Evolutionary conservation across 2,888 invertebrate genomes (phyloP).

Genomic region (Hipparchia semele): DNA sequence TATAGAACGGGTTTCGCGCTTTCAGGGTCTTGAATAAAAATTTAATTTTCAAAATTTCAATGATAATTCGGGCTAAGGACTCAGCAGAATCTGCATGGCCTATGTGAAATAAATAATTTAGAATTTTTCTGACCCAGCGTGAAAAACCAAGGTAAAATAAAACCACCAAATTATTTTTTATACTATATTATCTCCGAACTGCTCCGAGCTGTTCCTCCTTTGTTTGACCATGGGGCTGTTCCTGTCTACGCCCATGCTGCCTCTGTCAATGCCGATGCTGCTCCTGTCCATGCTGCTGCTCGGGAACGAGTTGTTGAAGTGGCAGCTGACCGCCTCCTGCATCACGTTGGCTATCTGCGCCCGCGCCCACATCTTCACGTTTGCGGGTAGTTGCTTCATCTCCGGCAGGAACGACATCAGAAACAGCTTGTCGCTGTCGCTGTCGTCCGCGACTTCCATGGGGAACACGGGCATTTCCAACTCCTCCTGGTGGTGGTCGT

Average conservation of each 20-base stretch:
- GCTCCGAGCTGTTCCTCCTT: slow-evolving; percentile 53
- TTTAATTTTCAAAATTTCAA: no score
- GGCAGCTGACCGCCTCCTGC: slow-evolving; percentile 72
- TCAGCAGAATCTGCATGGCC: no score
- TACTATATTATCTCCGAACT: slow-evolving; percentile 20
- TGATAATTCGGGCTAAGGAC: no score
- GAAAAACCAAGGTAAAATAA: not conserved
- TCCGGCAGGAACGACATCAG: slow-evolving; percentile 73
- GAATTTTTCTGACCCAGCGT: no score
- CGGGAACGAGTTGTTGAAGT: slow-evolving; percentile 60
- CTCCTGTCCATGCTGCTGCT: slow-evolving; percentile 41
- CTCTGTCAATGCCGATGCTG: slow-evolving; percentile 31
- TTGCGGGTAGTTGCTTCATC: slow-evolving; percentile 67
- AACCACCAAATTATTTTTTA: not conserved
- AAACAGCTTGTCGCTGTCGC: slow-evolving; percentile 68
- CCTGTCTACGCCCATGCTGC: slow-evolving; percentile 14
- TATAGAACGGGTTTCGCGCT: no score
- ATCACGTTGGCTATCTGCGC: slow-evolving; percentile 73
- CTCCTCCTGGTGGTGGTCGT: slow-evolving; percentile 53
- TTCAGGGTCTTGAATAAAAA: no score
- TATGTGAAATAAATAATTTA: no score
- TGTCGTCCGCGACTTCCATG: slow-evolving; percentile 58
- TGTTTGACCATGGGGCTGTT: slow-evolving; percentile 42
- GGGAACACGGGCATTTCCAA: slow-evolving; percentile 66
- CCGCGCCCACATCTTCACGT: slow-evolving; percentile 77